Evolutionary conservation across 2,113 vertebrate genomes (phyloP).

Genomic region (Morone chrysops): DNA sequence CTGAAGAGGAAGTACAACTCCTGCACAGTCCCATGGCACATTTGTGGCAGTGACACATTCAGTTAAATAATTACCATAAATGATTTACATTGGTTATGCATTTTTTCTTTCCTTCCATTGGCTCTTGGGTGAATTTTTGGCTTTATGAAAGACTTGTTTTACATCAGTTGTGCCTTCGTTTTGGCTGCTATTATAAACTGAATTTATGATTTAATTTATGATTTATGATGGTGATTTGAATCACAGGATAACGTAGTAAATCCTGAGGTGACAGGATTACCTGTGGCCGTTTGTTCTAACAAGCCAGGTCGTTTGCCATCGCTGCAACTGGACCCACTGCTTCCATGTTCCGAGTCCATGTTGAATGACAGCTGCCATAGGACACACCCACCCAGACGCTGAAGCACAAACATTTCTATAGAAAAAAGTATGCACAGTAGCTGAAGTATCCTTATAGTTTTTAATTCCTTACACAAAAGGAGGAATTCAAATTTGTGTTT

Average conservation of each 20-base stretch:
- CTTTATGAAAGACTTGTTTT: neutral
- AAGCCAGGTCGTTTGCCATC: neutral
- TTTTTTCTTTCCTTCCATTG: neutral
- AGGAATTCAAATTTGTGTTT: too few species aligned
- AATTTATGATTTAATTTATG: neutral
- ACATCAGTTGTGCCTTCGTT: neutral
- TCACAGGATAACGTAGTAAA: neutral
- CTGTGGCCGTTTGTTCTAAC: neutral
- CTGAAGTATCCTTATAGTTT: neutral
- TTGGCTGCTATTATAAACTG: neutral
- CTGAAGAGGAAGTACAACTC: slow-evolving; percentile 23
- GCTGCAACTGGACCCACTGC: neutral
- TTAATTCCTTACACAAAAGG: neutral
- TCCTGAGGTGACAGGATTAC: neutral
- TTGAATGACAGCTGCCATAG: too few species aligned
- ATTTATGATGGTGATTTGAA: neutral
- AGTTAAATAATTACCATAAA: slow-evolving; percentile 37
- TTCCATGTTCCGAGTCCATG: too few species aligned
- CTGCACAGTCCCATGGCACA: neutral
- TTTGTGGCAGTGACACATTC: slow-evolving; percentile 18
- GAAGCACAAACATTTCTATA: too few species aligned
- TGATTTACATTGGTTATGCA: neutral
- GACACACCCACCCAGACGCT: too few species aligned
- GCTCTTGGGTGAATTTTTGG: slow-evolving; percentile 2
- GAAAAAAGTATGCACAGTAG: neutral